Conservation (phyloP, 2,797 vertebrate species). For the Pangasius sanitwongsei region DNA sequence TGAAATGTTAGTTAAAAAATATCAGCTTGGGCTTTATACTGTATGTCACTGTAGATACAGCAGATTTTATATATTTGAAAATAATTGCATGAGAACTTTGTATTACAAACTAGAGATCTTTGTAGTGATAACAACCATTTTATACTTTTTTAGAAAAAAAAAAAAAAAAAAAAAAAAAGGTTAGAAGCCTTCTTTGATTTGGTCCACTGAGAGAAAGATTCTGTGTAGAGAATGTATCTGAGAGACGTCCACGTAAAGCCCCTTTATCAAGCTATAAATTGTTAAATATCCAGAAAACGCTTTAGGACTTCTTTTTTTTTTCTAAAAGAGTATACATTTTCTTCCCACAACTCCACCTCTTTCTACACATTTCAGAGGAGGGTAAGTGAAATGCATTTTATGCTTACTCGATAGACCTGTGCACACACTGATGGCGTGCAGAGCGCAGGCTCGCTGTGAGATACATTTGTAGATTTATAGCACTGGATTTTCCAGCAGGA, state of each 20-base stretch:
- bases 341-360: neutral
- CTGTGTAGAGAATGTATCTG: neutral
- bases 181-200: neutral
- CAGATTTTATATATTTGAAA: neutral
- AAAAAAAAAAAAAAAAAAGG: neutral
- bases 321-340: neutral
- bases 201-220: neutral
- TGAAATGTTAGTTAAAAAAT: neutral
- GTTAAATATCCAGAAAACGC: neutral
- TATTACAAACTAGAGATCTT: neutral
- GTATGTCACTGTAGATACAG: neutral
- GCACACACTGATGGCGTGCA: neutral
- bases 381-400: neutral
- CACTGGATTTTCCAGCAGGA: neutral
- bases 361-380: neutral
- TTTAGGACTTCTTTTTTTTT: neutral
- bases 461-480: neutral
- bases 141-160: neutral
- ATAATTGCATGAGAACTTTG: neutral
- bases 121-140: neutral
- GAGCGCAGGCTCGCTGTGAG: neutral
- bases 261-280: neutral
- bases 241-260: neutral
- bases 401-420: neutral
- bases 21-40: neutral